These are phyloP conservation scores for Spheniscus humboldti DNA, from an alignment of 2,797 vertebrate genomes.

Conservation along the genomic window DNA sequence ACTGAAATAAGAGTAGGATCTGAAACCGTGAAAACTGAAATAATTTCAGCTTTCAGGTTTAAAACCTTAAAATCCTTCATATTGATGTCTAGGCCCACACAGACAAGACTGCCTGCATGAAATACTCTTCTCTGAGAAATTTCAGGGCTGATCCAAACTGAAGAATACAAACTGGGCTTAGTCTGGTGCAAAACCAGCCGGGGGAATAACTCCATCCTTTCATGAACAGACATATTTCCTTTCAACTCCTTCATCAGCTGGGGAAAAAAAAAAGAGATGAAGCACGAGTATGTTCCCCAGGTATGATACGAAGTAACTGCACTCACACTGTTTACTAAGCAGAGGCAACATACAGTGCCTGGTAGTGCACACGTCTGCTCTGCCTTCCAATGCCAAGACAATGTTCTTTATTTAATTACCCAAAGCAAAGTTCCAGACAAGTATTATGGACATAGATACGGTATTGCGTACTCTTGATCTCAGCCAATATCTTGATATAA, in stretches of 20 bases:
- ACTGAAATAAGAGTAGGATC: not conserved
- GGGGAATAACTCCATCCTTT: not conserved
- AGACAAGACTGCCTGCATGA: not conserved
- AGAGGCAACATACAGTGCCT: not conserved
- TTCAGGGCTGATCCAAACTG: not conserved
- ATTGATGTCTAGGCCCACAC: not conserved
- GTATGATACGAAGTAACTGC: not conserved
- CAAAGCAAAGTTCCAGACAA: not conserved
- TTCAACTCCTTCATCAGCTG: not conserved
- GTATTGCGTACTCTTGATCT: not conserved
- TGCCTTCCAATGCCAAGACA: not conserved
- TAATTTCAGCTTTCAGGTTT: not conserved
- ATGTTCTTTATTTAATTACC: not conserved
- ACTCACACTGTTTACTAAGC: not conserved
- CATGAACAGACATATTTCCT: not conserved
- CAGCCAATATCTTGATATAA: not conserved
- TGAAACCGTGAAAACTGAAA: not conserved
- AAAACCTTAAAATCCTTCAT: not conserved
- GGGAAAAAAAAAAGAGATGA: not conserved
- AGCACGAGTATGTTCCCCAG: rapidly evolving
- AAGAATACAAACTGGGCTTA: not conserved
- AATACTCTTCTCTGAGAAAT: not conserved
- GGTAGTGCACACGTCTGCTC: not conserved
- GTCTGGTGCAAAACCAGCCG: not conserved
- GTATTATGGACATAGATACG: not conserved